phyloP scores from a whole-genome alignment of 2,888 invertebrate genomes.

The Melolontha melolontha region DNA sequence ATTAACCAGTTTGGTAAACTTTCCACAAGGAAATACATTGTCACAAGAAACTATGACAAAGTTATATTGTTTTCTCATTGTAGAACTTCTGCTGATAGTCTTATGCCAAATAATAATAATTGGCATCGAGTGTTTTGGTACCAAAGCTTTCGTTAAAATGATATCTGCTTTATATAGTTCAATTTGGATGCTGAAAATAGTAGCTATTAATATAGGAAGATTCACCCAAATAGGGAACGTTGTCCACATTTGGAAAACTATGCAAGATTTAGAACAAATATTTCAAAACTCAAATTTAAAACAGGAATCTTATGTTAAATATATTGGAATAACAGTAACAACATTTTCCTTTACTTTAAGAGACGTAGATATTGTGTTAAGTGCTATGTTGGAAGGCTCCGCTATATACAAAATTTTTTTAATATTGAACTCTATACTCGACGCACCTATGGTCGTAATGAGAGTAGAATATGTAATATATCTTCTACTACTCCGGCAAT shows the following conservation, averaged over 20 bases:
- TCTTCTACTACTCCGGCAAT: neutral
- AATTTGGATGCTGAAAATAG: no score
- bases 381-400: neutral
- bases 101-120: no score
- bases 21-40: no score
- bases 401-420: neutral
- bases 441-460: neutral
- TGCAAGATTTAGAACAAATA: neutral
- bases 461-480: slow-evolving; percentile 11
- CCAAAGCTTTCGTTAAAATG: no score
- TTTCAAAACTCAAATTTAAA: neutral
- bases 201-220: neutral
- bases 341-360: neutral
- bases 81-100: no score
- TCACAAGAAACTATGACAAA: no score
- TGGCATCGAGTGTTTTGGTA: no score
- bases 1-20: no score
- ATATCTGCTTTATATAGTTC: no score
- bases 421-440: neutral
- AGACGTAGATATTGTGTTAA: neutral
- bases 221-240: neutral
- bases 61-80: no score
- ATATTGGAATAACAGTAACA: neutral
- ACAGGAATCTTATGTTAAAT: neutral
- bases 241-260: neutral